phyloP scores from a whole-genome alignment of 1,140 invertebrate genomes.

The Gerris buenoi region DNA sequence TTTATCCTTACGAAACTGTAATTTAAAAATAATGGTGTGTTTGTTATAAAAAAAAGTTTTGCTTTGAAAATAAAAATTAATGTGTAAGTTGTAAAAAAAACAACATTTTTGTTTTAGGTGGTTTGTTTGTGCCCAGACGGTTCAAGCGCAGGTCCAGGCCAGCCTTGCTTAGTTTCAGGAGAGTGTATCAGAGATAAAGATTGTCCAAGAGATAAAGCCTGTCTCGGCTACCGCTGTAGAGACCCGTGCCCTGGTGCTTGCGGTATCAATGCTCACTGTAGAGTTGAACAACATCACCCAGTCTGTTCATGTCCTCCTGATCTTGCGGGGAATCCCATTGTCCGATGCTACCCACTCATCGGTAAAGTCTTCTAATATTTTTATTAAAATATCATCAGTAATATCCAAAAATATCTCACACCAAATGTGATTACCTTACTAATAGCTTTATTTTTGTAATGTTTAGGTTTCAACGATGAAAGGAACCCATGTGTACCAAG shows the following conservation, averaged over 20 bases:
- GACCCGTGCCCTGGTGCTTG: slow-evolving; percentile 69
- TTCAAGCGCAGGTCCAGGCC: slow-evolving; percentile 59
- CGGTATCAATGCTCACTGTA: slow-evolving; percentile 52
- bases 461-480: slow-evolving; percentile 8
- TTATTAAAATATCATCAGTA: too few species aligned
- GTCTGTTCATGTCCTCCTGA: slow-evolving; percentile 55
- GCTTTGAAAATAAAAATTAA: too few species aligned
- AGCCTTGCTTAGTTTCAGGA: slow-evolving; percentile 45
- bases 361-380: slow-evolving; percentile 24
- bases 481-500: slow-evolving; percentile 50
- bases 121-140: slow-evolving; percentile 58
- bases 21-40: too few species aligned
- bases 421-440: not conserved
- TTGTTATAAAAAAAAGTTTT: too few species aligned
- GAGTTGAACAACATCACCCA: slow-evolving; percentile 56
- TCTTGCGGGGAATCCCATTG: slow-evolving; percentile 53
- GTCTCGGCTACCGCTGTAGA: slow-evolving; percentile 56
- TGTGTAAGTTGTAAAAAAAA: slow-evolving; percentile 35
- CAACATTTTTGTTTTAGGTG: too few species aligned
- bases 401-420: not conserved
- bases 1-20: too few species aligned
- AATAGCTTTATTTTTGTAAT: not conserved
- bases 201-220: slow-evolving; percentile 51
- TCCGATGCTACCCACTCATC: slow-evolving; percentile 44
- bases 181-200: slow-evolving; percentile 63